phyloP scores from a whole-genome alignment of 2,888 invertebrate genomes.

The Pomacea canaliculata region DNA sequence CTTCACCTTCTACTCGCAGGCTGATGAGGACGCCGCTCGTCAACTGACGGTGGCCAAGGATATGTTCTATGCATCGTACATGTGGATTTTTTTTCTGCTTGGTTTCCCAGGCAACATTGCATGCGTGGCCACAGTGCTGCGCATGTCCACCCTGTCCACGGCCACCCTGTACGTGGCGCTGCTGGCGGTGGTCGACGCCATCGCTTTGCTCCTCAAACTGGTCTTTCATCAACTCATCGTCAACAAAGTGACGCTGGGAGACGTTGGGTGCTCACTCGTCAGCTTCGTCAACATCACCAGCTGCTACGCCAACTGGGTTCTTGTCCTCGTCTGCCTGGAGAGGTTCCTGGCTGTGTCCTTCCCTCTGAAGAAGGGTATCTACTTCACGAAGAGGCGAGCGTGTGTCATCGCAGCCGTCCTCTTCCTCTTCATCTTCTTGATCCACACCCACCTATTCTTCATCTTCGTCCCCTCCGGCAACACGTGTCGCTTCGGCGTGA shows the following conservation, averaged over 20 bases:
- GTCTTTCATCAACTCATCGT: slow-evolving; percentile 31
- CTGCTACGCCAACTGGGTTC: slow-evolving; percentile 37
- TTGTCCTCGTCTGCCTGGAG: slow-evolving; percentile 36
- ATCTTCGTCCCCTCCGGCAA: slow-evolving; percentile 3
- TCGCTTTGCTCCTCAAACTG: slow-evolving; percentile 32
- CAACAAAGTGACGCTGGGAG: slow-evolving; percentile 26
- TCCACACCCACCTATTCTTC: slow-evolving; percentile 19
- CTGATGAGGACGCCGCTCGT: too few relatives aligned
- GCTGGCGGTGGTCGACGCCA: slow-evolving; percentile 35
- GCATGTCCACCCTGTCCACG: slow-evolving; percentile 29
- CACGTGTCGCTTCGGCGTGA: slow-evolving; percentile 3
- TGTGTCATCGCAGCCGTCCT: slow-evolving; percentile 16
- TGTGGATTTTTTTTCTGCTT: slow-evolving; percentile 32
- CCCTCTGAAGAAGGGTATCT: slow-evolving; percentile 37
- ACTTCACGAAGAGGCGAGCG: slow-evolving; percentile 31
- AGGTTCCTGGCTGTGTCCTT: slow-evolving; percentile 51
- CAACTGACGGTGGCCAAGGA: too few relatives aligned
- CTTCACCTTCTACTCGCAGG: too few relatives aligned
- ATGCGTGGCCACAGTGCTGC: slow-evolving; percentile 29
- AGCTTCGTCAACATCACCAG: slow-evolving; percentile 21
- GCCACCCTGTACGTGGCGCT: slow-evolving; percentile 32
- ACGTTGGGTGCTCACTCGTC: slow-evolving; percentile 29
- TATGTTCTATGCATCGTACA: slow-evolving; percentile 8
- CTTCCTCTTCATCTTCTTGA: slow-evolving; percentile 9
- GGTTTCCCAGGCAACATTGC: slow-evolving; percentile 36